Percentiles rank a stretch among this genome's conserved stretches.
Evolutionary conservation across 2,888 invertebrate species (phyloP).

Genomic region (Cheilosia impressa): DNA sequence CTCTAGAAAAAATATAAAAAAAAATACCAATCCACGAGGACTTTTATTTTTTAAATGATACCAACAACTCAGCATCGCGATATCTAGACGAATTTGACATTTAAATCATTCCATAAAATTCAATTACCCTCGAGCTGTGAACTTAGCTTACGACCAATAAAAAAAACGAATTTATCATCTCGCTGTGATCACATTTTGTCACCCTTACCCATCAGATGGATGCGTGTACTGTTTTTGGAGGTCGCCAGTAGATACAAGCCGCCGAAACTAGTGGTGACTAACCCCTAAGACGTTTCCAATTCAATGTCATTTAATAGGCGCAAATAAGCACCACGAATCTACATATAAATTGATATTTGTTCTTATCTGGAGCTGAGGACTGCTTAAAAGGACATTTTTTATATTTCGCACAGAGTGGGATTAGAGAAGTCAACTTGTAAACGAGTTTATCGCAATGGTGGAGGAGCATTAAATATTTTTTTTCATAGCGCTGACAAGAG

Average conservation of each 20-base stretch:
- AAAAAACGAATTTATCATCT: constrained; percentile 57
- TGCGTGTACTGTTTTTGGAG: constrained; percentile 50
- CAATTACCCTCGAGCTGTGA: constrained; percentile 76
- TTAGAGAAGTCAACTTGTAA: constrained; percentile 64
- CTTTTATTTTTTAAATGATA: constrained; percentile 24
- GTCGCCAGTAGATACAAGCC: constrained; percentile 56
- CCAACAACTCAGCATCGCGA: constrained; percentile 44
- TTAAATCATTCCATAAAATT: constrained; percentile 76
- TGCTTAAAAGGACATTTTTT: constrained; percentile 64
- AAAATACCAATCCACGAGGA: neutral
- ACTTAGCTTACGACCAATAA: constrained; percentile 74
- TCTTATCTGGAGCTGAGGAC: constrained; percentile 57
- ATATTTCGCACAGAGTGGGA: constrained; percentile 55
- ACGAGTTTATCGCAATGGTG: constrained; percentile 37
- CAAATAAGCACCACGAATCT: constrained; percentile 69
- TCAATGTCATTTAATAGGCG: constrained; percentile 70
- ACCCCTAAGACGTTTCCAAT: constrained; percentile 55
- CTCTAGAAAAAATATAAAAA: neutral
- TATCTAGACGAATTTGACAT: constrained; percentile 73
- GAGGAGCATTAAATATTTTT: neutral
- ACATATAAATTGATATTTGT: constrained; percentile 72
- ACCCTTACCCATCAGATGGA: constrained; percentile 3
- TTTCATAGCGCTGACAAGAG: constrained; percentile 29
- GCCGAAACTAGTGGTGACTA: constrained; percentile 70
- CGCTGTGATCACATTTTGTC: constrained; percentile 61